Evolutionary conservation across 2,113 vertebrate genomes (phyloP), one percentile per base, ranked within the genome.

Genomic region (Thamnophis sirtalis): DNA sequence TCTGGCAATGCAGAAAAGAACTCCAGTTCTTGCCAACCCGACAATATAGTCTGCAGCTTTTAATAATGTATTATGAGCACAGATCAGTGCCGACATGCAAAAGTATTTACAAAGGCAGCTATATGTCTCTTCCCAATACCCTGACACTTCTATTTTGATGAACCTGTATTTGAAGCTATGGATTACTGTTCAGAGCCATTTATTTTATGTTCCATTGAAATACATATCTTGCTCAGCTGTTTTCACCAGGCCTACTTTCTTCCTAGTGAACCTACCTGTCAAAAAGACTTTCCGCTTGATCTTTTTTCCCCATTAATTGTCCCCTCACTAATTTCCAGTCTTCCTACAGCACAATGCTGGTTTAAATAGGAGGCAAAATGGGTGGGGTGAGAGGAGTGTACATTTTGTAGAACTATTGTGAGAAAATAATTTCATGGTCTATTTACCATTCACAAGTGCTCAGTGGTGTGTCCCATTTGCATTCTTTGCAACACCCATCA

Each of bases 381-480:
- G 43, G 19, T 84, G 33, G 0, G n/a, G 43, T n/a, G 21, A 7
- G 0, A 50, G 22, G 33, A 15, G 6, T 49, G 48, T 26, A 48
- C 13, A 49, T 88, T 55, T 84, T 89, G 43, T 84, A 85, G 48
- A 84, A 89, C 51, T 92, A 84, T 54, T 50, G 73, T 91, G 86
- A 26, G 58, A 89, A 91, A 84, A 56, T 86, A 26, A 91, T 91
- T 86, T 91, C 73, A 68, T 89, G 49, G 90, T 91, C 92, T 91
- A 86, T 91, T 91, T 91, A 89, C 73, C 54, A 50, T 55, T 63
- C 55, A 90, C 87, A 89, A 60, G n/a, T 68, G 86, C 85, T 85
- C 86, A 88, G 86, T 89, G 63, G 48, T 86, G 55, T 89, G 90
- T 93, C 68, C 87, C 50, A 55, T 68, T 91, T 86, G 80, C 90